Evolutionary conservation across 2,113 vertebrate species (phyloP).

Genomic region (Garra rufa): DNA sequence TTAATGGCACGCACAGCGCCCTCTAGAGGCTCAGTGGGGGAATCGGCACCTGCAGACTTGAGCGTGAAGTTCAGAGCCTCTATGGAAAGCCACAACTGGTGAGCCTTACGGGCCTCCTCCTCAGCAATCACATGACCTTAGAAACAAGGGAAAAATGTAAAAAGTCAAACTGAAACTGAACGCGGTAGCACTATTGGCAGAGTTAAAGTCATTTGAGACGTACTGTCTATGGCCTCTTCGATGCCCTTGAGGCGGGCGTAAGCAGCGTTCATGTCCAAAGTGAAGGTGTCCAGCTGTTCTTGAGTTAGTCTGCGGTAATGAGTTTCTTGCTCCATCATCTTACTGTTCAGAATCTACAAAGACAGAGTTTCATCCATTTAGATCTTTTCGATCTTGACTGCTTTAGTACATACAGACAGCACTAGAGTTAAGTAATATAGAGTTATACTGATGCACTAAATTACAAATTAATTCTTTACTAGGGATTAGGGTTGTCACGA

Average conservation of each 20-base stretch:
- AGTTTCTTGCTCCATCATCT: slow-evolving; percentile 88
- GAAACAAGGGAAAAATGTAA: slow-evolving; percentile 8
- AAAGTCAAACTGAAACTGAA: neutral
- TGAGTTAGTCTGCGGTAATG: slow-evolving; percentile 86
- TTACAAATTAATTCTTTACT: neutral
- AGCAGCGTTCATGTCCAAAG: slow-evolving; percentile 92
- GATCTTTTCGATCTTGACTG: neutral
- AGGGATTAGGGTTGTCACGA: no score
- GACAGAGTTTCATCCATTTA: neutral
- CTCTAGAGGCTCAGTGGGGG: slow-evolving; percentile 82
- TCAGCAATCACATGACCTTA: slow-evolving; percentile 89
- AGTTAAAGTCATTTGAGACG: slow-evolving; percentile 62
- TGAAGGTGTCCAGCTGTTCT: slow-evolving; percentile 95
- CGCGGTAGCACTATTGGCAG: neutral
- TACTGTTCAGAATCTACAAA: slow-evolving; percentile 82
- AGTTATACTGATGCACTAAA: neutral
- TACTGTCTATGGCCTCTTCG: slow-evolving; percentile 95
- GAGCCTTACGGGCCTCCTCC: slow-evolving; percentile 90
- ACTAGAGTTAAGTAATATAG: neutral
- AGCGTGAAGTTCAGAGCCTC: slow-evolving; percentile 87
- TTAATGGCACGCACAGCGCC: slow-evolving; percentile 79
- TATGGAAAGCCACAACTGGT: slow-evolving; percentile 95
- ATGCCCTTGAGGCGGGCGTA: slow-evolving; percentile 91
- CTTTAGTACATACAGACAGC: neutral
- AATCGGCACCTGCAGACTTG: slow-evolving; percentile 76